Percentiles rank a stretch among this genome's conserved stretches.
These are phyloP conservation scores for Phenganax subtilis DNA, from an alignment of 92 coral and sea anemone species.

Conservation along the genomic window DNA sequence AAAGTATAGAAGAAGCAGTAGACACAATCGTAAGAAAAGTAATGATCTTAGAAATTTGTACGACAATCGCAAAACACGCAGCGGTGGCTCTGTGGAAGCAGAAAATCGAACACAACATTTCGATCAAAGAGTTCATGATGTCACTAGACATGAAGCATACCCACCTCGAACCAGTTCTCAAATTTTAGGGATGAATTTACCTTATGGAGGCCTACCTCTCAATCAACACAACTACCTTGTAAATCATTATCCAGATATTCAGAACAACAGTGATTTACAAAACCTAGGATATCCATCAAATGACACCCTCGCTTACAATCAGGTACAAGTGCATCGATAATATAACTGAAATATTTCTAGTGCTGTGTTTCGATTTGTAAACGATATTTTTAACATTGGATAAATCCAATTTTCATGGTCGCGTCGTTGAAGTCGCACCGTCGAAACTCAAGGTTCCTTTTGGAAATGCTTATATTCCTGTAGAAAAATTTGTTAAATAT, in stretches of 20 bases:
- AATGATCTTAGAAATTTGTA: background rate
- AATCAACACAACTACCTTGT: background rate
- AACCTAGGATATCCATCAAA: conserved; percentile 5
- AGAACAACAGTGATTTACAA: background rate
- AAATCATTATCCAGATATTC: conserved; percentile 4
- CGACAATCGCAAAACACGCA: conserved; percentile 9
- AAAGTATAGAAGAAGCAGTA: background rate
- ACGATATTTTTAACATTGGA: no score
- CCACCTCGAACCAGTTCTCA: background rate
- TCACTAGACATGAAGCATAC: background rate
- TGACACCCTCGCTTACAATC: conserved; percentile 1
- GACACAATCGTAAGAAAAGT: background rate
- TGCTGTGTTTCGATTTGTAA: no score
- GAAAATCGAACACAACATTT: background rate
- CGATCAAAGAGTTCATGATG: background rate
- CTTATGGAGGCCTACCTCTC: background rate
- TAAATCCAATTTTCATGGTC: no score
- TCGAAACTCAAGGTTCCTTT: no score
- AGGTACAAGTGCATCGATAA: background rate
- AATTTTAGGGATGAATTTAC: background rate
- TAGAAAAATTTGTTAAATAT: no score
- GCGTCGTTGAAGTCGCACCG: no score
- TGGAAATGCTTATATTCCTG: no score
- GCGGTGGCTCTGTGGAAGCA: background rate
- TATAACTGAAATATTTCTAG: no score